phyloP scores from a whole-genome alignment of 1,140 invertebrate species.

The Paraescarpia echinospica region DNA sequence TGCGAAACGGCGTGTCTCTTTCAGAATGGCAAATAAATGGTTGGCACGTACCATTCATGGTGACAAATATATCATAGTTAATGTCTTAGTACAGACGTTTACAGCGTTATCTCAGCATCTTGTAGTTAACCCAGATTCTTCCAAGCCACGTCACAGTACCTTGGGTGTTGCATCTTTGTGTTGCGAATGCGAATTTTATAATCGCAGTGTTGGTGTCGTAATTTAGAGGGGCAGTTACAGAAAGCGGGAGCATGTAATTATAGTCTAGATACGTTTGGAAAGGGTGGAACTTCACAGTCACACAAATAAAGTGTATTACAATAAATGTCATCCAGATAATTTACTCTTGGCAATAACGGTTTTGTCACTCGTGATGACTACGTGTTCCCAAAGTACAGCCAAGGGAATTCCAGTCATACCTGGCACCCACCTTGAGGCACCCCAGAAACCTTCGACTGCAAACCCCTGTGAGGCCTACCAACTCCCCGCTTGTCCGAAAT shows the following conservation, averaged over 20 bases:
- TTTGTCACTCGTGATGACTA: neutral
- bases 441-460: too few species aligned
- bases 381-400: neutral
- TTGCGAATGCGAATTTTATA: neutral
- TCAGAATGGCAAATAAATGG: neutral
- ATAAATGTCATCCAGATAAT: too few species aligned
- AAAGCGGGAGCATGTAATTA: neutral
- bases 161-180: neutral
- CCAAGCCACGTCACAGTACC: neutral
- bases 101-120: neutral
- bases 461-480: too few species aligned
- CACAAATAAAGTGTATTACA: neutral
- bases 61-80: neutral
- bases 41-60: neutral
- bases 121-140: neutral
- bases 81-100: neutral
- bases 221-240: neutral
- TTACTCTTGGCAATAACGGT: neutral
- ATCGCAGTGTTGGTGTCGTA: neutral
- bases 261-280: neutral
- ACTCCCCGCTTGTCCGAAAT: too few species aligned
- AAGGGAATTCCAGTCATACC: neutral
- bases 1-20: neutral
- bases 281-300: neutral
- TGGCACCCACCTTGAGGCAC: too few species aligned